Percentiles rank a stretch among this genome's conserved stretches.
Evolutionary conservation across 2,888 invertebrate genomes (phyloP).

Genomic region (Parochlus steinenii): DNA sequence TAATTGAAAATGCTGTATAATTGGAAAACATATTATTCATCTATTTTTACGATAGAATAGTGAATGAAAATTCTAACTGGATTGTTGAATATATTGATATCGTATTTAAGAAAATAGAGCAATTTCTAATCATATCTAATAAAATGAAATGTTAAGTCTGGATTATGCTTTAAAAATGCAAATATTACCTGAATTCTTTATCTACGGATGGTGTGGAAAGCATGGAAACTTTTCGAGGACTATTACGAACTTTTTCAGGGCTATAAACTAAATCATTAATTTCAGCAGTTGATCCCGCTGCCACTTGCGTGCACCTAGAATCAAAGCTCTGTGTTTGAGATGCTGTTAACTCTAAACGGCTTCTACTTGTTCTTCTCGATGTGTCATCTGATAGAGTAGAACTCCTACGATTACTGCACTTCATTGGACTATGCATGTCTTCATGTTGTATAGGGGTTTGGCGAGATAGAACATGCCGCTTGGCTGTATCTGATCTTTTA

Average conservation of each 20-base stretch:
- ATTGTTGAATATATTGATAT: no score
- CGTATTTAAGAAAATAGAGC: no score
- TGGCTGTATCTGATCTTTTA: conserved; percentile 40
- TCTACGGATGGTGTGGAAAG: conserved; percentile 30
- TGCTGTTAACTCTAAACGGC: conserved; percentile 23
- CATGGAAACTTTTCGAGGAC: conserved; percentile 25
- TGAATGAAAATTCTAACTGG: no score
- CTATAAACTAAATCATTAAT: conserved; percentile 22
- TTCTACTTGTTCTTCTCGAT: conserved; percentile 24
- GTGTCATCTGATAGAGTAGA: conserved; percentile 29
- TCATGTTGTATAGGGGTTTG: conserved; percentile 62
- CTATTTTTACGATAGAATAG: no score
- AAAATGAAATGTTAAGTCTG: no score
- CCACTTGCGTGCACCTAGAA: conserved; percentile 25
- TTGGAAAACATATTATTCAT: no score
- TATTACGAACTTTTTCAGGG: conserved; percentile 21
- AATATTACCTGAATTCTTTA: conserved; percentile 25
- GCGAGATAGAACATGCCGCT: conserved; percentile 54
- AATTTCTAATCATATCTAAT: no score
- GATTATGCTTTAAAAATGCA: no score
- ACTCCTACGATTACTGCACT: conserved; percentile 18
- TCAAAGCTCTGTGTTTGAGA: conserved; percentile 29
- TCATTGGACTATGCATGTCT: conserved; percentile 21
- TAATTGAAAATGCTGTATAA: no score
- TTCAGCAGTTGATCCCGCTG: conserved; percentile 6